These are phyloP conservation scores for Hypothenemus hampei DNA, from an alignment of 1,140 invertebrate species.

Conservation along the genomic window DNA sequence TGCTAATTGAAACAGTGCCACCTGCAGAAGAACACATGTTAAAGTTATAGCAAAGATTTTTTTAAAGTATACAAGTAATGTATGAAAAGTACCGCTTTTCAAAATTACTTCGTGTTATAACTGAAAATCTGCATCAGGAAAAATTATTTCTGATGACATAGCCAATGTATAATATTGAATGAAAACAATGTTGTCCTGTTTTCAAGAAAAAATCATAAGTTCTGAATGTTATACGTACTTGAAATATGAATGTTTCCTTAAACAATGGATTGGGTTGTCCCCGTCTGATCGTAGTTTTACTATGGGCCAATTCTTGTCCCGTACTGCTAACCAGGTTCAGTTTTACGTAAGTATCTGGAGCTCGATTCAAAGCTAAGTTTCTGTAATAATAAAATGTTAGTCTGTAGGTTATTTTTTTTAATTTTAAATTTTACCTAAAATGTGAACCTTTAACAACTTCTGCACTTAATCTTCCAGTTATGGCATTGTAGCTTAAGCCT, in stretches of 20 bases:
- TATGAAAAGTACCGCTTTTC: too few relatives aligned
- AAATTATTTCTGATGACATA: too few relatives aligned
- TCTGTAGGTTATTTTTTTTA: neutral
- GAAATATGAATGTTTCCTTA: conserved; percentile 95
- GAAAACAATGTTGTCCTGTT: too few relatives aligned
- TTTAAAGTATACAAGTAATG: too few relatives aligned
- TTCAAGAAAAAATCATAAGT: too few relatives aligned
- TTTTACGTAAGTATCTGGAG: conserved; percentile 92
- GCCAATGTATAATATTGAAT: too few relatives aligned
- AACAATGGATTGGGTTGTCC: conserved; percentile 93
- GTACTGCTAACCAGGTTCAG: conserved; percentile 84
- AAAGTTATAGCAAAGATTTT: too few relatives aligned
- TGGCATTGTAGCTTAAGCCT: conserved; percentile 87
- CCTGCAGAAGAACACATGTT: conserved; percentile 56
- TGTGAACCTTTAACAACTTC: conserved; percentile 92
- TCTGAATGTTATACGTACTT: conserved; percentile 67
- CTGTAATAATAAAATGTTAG: conserved; percentile 42
- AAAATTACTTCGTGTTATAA: too few relatives aligned
- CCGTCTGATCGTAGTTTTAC: conserved; percentile 83
- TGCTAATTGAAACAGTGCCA: conserved; percentile 90
- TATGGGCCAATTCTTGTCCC: conserved; percentile 85
- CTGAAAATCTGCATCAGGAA: too few relatives aligned
- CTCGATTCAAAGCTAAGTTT: conserved; percentile 66
- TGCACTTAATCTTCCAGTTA: conserved; percentile 85
- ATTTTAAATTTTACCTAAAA: conserved; percentile 62